Base-by-base conservation (phyloP, 1,140 invertebrate genomes). In the Drosophila orena region DNA sequence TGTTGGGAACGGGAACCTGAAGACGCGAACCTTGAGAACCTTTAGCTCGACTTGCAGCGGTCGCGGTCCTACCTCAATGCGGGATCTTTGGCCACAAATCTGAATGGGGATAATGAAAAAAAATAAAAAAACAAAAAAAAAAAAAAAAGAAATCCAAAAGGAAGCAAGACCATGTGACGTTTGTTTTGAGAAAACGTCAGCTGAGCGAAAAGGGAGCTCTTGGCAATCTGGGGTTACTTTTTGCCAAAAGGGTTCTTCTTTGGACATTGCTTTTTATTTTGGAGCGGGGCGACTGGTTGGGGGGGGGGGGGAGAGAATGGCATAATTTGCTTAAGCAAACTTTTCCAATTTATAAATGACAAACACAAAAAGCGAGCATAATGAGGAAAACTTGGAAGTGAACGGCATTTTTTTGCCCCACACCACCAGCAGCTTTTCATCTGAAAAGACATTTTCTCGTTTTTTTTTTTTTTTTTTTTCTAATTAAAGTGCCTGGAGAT, bases 271-370 rank as follows among this genome's bases (percentile, higher is more conserved):
- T 44, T 44, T 38, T 42, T 8, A 15, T 15, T 15, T 8, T 6
- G 2, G 30, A 14, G 34, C 49, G 56, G 57, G 54, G 54, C 43
- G 60, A 66, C 49, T 10, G 37, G n/a, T n/a, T n/a, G n/a, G n/a
- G n/a, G n/a, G n/a, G n/a, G n/a, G n/a, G n/a, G n/a, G 60, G 74
- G 77, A 78, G 77, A 60, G 83, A 79, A 83, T 79, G 68, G 71
- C 84, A 88, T 88, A 88, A 88, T 90, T 90, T 90, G 86, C 81
- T 90, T 83, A 90, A 80, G 76, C 81, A 89, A 89, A 90, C 68
- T 90, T 90, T 90, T 90, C 86, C 86, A 90, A 90, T 90, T 90
- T 90, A 86, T 90, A 90, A 90, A 90, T 90, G 86, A 90, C 86
- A 90, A 90, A 90, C 85, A 84, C 53, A 84, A 88, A 85, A 70